Base-by-base conservation (phyloP, 1,140 invertebrate genomes). In the Drosophila athabasca region DNA sequence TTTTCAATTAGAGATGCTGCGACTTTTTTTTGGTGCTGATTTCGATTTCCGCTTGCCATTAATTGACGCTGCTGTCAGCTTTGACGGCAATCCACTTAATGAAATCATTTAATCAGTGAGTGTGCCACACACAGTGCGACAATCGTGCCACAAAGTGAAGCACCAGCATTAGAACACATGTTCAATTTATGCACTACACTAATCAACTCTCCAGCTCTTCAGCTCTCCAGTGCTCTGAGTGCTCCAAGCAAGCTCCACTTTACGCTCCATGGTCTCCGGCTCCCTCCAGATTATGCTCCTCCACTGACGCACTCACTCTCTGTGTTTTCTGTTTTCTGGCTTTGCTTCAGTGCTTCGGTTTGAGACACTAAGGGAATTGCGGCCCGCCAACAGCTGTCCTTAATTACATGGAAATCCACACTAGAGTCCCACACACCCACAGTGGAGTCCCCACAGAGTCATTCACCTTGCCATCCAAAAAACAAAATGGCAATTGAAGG, bases 371-470 rank as follows among this genome's bases (percentile, higher is more conserved):
- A 39, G 81, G 62, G 80, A 71, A 55, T 79, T 70, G 73, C 31
- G 59, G 67, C 61, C 53, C 62, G 60, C 64, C 73, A 72, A 74
- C 81, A 80, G 81, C 72, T 87, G 69, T 78, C 67, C 78, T 87
- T 85, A 85, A 87, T 85, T 87, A 87, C 82, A 65, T 75, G 64
- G 82, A 70, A 85, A 81, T 77, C 73, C 75, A 68, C 51, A 72
- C 59, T 68, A 65, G 62, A 72, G 60, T 52, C 66, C 9, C 35
- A 26, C 35, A 44, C 51, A 0, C 17, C 0, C 31, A 29, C 41
- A 35, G 45, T 29, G 22, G 31, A 53, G 49, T 69, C 77, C 74
- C 82, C 45, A 49, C 22, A 58, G 65, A 75, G 82, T 87, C 78
- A 82, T 85, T 85, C 82, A 85, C 74, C 82, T 82, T 74, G 62